Conservation (phyloP, 2,888 invertebrate genomes). For the Bombylius discolor region DNA sequence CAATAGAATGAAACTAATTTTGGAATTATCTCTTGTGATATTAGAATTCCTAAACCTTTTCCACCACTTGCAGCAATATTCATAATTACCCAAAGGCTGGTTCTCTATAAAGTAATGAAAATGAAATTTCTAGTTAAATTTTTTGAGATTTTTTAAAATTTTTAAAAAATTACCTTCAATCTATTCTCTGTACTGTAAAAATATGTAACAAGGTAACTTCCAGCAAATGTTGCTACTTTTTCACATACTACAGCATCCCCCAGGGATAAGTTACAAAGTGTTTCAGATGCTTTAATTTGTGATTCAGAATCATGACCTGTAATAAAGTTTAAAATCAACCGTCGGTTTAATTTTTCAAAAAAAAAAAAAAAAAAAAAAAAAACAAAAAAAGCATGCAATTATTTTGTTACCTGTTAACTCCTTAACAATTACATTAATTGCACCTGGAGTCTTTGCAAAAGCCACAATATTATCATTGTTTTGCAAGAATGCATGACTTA, state of each 20-base stretch:
- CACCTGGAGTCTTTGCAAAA: conserved; percentile 28
- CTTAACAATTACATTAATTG: conserved; percentile 29
- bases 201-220: conserved; percentile 30
- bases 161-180: conserved; percentile 16
- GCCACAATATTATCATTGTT: conserved; percentile 25
- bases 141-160: too few relatives aligned
- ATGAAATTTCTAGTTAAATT: too few relatives aligned
- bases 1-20: conserved; percentile 25
- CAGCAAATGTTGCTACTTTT: conserved; percentile 26
- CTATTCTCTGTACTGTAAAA: conserved; percentile 22
- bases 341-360: neutral
- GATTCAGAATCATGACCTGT: conserved; percentile 24
- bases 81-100: conserved; percentile 29
- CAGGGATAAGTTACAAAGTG: conserved; percentile 31
- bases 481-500: conserved; percentile 31
- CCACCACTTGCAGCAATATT: conserved; percentile 26
- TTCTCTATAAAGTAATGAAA: conserved; percentile 11
- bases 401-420: conserved; percentile 26
- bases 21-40: conserved; percentile 28
- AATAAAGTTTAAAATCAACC: neutral
- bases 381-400: neutral
- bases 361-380: too few relatives aligned
- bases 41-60: conserved; percentile 21
- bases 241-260: conserved; percentile 28
- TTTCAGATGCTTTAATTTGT: conserved; percentile 28